phyloP scores from a whole-genome alignment of 2,888 invertebrate genomes.

The Drosophila anomalipes region DNA sequence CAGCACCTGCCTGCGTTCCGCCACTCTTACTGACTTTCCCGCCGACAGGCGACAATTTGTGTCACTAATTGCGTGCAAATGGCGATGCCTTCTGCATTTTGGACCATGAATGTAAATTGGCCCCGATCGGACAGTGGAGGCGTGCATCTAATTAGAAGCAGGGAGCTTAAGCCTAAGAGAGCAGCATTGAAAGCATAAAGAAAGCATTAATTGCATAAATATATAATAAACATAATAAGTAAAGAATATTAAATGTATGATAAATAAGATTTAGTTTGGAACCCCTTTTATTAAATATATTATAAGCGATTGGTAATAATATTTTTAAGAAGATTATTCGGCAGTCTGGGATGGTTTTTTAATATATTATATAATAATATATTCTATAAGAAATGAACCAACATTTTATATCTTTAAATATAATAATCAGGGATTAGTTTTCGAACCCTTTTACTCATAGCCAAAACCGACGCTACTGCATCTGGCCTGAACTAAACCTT shows the following conservation, averaged over 20 bases:
- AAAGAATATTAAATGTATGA: background rate
- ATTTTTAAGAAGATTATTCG: background rate
- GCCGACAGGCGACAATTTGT: conserved; percentile 73
- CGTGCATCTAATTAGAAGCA: conserved; percentile 3
- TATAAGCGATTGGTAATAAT: background rate
- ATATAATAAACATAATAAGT: background rate
- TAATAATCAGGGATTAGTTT: background rate
- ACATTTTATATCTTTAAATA: background rate
- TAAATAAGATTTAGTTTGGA: background rate
- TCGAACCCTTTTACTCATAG: conserved; percentile 1
- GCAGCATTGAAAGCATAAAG: background rate
- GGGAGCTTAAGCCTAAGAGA: conserved; percentile 1
- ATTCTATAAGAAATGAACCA: background rate
- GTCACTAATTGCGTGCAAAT: conserved; percentile 85
- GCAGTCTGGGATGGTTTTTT: background rate
- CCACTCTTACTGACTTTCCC: conserved; percentile 17
- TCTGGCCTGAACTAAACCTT: background rate
- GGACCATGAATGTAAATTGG: conserved; percentile 73
- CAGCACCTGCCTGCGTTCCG: background rate
- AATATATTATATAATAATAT: background rate
- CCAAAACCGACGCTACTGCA: conserved; percentile 17
- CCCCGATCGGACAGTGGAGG: conserved; percentile 39
- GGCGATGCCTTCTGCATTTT: conserved; percentile 76
- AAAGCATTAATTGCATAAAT: background rate
- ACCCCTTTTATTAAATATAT: background rate